These are phyloP conservation scores for Phalacrocorax pelagicus DNA, from an alignment of 2,113 vertebrate genomes.

Conservation along the genomic window DNA sequence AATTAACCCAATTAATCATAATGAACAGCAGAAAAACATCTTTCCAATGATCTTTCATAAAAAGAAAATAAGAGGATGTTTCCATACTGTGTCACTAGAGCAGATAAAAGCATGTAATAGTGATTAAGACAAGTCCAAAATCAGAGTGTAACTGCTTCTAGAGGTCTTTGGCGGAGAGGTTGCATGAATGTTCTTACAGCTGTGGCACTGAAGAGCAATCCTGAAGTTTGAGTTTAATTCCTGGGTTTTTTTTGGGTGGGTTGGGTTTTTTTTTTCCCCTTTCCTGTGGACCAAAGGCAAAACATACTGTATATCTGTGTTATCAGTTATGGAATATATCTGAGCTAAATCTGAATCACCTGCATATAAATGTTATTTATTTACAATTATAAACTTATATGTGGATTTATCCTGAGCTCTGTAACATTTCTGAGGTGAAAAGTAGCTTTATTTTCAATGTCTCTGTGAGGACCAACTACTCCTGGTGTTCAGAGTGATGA, in stretches of 20 bases:
- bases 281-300: not conserved
- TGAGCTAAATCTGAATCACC: not conserved
- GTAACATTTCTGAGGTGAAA: not conserved
- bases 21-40: not conserved
- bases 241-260: not conserved
- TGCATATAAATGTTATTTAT: not conserved
- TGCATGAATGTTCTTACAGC: not conserved
- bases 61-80: not conserved
- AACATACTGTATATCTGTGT: not conserved
- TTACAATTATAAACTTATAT: not conserved
- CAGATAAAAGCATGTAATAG: not conserved
- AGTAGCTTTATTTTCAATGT: not conserved
- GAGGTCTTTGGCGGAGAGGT: not conserved
- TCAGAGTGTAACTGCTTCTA: not conserved
- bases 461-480: not conserved
- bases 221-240: not conserved
- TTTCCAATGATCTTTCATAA: not conserved
- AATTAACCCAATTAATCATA: slow-evolving; percentile 54
- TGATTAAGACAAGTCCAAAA: not conserved
- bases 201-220: not conserved
- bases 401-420: not conserved
- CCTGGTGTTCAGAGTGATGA: not conserved
- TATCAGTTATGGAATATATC: not conserved
- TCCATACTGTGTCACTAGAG: not conserved
- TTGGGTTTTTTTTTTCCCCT: too few relatives aligned